Conservation (phyloP, 2,888 invertebrate genomes). For the Nematopogon swammerdamellus region DNA sequence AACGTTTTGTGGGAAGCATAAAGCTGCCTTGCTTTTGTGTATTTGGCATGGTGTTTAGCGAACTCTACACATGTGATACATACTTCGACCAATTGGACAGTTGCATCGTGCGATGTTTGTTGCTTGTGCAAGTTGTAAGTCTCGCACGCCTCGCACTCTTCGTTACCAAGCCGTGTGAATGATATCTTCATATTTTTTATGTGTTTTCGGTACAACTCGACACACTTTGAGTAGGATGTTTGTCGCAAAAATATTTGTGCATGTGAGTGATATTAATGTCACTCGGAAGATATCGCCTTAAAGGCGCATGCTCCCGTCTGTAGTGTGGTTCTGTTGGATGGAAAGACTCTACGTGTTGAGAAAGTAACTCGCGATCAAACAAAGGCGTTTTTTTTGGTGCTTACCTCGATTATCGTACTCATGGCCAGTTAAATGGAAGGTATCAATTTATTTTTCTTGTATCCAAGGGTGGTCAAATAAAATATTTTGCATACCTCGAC, state of each 20-base stretch:
- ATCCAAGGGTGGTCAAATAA: constrained; percentile 7
- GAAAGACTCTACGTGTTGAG: constrained; percentile 5
- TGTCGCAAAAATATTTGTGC: constrained; percentile 4
- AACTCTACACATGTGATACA: constrained; percentile 8
- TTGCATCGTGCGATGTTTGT: constrained; percentile 5
- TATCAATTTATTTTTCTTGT: constrained; percentile 2
- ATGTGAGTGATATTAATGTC: constrained; percentile 3
- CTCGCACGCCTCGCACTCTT: constrained; percentile 6
- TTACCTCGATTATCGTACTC: constrained; percentile 4
- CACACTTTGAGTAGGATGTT: constrained; percentile 4
- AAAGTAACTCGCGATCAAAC: constrained; percentile 4
- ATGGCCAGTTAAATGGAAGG: neutral
- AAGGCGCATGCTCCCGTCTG: constrained; percentile 5
- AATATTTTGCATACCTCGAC: constrained; percentile 7
- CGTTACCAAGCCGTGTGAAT: constrained; percentile 6
- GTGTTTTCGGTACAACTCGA: constrained; percentile 6
- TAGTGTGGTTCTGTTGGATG: constrained; percentile 4
- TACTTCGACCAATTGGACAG: constrained; percentile 1
- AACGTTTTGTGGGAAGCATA: constrained; percentile 3
- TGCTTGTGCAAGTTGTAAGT: constrained; percentile 4
- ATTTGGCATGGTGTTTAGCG: constrained; percentile 7
- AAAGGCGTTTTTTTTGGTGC: constrained; percentile 4
- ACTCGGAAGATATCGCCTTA: constrained; percentile 2
- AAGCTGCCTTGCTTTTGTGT: constrained; percentile 8
- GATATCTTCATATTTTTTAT: constrained; percentile 8